phyloP scores from a whole-genome alignment of 2,888 invertebrate species.

The Alloscopus bannaensis region DNA sequence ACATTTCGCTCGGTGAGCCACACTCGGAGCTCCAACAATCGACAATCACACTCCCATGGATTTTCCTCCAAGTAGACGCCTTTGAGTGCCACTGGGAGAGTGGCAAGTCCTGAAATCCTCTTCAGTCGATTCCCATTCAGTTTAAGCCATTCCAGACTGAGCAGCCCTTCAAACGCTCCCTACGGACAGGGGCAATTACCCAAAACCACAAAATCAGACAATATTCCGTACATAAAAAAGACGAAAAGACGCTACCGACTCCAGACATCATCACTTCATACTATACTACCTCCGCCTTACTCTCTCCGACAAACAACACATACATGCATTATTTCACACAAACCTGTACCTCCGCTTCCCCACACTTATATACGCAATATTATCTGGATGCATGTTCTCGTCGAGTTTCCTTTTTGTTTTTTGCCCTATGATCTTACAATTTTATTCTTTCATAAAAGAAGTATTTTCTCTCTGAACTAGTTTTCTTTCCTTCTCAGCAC shows the following conservation, averaged over 20 bases:
- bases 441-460: too few relatives aligned
- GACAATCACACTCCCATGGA: constrained; percentile 93
- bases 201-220: constrained; percentile 60
- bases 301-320: too few relatives aligned
- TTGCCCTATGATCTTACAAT: not conserved
- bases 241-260: constrained; percentile 2
- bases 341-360: not conserved
- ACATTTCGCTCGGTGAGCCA: constrained; percentile 88
- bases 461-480: not conserved
- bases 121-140: constrained; percentile 88
- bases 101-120: constrained; percentile 82
- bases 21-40: constrained; percentile 84
- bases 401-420: not conserved
- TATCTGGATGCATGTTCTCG: not conserved
- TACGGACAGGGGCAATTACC: constrained; percentile 62
- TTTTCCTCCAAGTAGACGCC: constrained; percentile 90
- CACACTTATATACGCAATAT: not conserved
- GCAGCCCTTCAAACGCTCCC: constrained; percentile 86
- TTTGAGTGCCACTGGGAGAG: constrained; percentile 86
- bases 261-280: constrained; percentile 34
- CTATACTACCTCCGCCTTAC: too few relatives aligned
- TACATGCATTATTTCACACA: constrained; percentile 1
- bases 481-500: not conserved
- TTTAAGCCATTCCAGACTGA: constrained; percentile 88
- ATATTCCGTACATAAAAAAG: constrained; percentile 48